phyloP scores from a whole-genome alignment of 2,888 invertebrate genomes.

The Sycophila texana region DNA sequence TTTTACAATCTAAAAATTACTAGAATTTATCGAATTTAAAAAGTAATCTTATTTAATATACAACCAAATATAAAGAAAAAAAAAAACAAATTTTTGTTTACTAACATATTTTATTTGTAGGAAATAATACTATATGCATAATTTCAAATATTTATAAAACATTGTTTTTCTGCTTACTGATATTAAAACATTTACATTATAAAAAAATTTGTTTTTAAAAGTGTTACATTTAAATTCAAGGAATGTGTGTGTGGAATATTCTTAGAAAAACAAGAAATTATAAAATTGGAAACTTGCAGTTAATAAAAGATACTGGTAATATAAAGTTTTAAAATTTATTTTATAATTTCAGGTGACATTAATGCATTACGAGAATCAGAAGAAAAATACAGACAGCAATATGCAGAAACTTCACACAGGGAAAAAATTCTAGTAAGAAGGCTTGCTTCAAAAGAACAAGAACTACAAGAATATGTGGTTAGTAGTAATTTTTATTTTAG shows the following conservation, averaged over 20 bases:
- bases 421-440: conserved; percentile 95
- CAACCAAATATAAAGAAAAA: conserved; percentile 6
- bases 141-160: conserved; percentile 36
- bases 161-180: background rate
- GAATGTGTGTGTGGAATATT: background rate
- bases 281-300: conserved; percentile 22
- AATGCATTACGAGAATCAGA: conserved; percentile 85
- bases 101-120: conserved; percentile 44
- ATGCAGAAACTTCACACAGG: conserved; percentile 90
- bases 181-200: too few species aligned
- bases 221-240: too few species aligned
- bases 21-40: conserved; percentile 43
- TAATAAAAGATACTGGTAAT: background rate
- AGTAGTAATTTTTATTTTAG: conserved; percentile 74
- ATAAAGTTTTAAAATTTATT: conserved; percentile 28
- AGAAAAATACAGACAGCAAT: conserved; percentile 88
- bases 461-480: conserved; percentile 97
- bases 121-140: conserved; percentile 39
- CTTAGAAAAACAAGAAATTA: conserved; percentile 20
- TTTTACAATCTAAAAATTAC: conserved; percentile 56
- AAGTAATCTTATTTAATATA: conserved; percentile 30
- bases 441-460: conserved; percentile 96
- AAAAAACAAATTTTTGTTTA: conserved; percentile 18
- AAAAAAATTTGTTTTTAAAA: too few species aligned
- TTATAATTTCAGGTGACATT: conserved; percentile 81